A percentile compares a stretch with the other conserved stretches of the same genome.
These are phyloP conservation scores for Hemiprocne comata DNA, from an alignment of 2,113 vertebrate species.

Conservation along the genomic window DNA sequence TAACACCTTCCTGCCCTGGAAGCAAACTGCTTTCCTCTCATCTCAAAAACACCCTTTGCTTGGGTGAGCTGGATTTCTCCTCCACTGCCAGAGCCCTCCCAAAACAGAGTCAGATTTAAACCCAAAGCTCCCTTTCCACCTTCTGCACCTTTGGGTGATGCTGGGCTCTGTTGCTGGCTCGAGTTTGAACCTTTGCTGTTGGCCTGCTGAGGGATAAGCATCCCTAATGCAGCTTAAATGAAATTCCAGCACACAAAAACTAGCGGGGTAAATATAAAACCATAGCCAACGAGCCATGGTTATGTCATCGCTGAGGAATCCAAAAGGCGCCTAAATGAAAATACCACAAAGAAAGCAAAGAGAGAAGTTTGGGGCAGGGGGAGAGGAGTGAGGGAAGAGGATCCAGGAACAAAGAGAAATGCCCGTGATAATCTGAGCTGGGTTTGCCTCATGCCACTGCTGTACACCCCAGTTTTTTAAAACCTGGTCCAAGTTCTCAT, in stretches of 20 bases:
- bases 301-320: constrained; percentile 60
- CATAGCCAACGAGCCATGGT: background rate
- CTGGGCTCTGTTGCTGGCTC: background rate
- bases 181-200: background rate
- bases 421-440: background rate
- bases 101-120: background rate
- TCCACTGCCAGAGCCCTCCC: background rate
- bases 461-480: background rate
- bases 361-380: background rate
- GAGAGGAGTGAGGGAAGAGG: background rate
- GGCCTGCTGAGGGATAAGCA: constrained; percentile 29
- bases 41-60: background rate
- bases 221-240: constrained; percentile 67
- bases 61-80: background rate
- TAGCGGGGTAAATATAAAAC: constrained; percentile 26
- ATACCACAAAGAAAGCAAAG: constrained; percentile 10
- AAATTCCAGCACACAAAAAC: constrained; percentile 47
- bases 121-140: background rate
- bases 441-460: background rate
- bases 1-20: background rate
- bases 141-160: background rate
- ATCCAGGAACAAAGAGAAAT: background rate
- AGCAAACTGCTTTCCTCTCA: background rate
- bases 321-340: constrained; percentile 6
- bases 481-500: rapidly evolving